Conservation (phyloP, 2,113 vertebrate species). For the Chelonoidis abingdonii region DNA sequence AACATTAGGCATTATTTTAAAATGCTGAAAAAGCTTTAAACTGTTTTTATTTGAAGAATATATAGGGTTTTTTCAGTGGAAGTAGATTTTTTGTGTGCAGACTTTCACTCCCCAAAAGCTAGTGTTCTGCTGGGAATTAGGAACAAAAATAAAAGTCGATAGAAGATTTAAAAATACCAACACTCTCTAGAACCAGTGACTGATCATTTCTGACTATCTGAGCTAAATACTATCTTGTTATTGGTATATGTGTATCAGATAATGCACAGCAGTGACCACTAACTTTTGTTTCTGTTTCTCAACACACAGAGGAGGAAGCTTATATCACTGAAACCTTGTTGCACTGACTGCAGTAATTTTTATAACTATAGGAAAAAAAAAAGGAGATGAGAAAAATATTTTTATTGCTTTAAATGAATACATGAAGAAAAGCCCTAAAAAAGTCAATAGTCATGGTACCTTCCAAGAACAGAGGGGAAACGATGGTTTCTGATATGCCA, state of each 20-base stretch:
- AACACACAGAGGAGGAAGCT: not conserved
- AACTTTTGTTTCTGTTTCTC: not conserved
- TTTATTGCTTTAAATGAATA: not conserved
- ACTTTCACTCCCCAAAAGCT: not conserved
- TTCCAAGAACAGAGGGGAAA: not conserved
- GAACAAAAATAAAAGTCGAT: not conserved
- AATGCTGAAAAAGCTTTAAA: not conserved
- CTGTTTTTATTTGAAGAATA: not conserved
- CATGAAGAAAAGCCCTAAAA: not conserved
- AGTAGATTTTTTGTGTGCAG: not conserved
- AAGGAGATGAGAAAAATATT: not conserved
- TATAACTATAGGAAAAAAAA: not conserved
- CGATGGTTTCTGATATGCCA: not conserved
- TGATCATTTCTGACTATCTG: not conserved
- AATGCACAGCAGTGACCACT: not conserved
- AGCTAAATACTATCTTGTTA: not conserved
- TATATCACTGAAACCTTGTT: not conserved
- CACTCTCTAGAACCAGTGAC: not conserved
- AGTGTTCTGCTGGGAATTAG: not conserved
- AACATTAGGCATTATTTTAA: not conserved
- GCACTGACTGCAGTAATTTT: not conserved
- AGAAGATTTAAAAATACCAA: not conserved
- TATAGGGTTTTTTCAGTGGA: not conserved
- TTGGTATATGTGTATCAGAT: not conserved
- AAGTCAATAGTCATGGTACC: not conserved